Conservation (phyloP, 1,140 invertebrate genomes). For the Trichonephila clavata region DNA sequence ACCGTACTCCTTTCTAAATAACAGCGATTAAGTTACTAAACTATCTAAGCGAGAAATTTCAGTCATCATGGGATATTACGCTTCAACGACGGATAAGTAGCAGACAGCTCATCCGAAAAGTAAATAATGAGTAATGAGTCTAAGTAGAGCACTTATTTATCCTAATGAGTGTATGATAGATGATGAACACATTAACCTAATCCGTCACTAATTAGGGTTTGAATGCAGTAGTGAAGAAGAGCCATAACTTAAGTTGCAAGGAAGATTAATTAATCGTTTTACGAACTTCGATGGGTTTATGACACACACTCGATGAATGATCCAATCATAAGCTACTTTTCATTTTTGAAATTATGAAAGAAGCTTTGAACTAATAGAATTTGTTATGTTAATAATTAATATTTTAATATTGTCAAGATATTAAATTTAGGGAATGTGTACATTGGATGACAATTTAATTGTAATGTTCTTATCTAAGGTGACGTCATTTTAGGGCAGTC, state of each 20-base stretch:
- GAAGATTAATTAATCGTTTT: background rate
- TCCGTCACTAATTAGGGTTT: background rate
- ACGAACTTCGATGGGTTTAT: background rate
- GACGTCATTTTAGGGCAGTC: too few species aligned
- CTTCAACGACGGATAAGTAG: background rate
- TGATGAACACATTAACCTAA: background rate
- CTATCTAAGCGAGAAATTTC: too few species aligned
- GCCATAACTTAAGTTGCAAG: background rate
- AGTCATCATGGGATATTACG: background rate
- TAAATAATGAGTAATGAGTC: background rate
- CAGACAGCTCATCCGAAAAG: background rate
- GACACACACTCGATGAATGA: background rate
- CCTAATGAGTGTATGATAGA: background rate
- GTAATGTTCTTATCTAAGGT: too few species aligned
- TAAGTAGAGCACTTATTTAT: background rate
- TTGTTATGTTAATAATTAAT: too few species aligned
- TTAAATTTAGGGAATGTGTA: too few species aligned
- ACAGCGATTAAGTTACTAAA: too few species aligned
- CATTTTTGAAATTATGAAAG: too few species aligned
- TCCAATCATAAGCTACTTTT: background rate
- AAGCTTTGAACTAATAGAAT: too few species aligned
- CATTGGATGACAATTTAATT: too few species aligned
- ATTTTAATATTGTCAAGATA: too few species aligned
- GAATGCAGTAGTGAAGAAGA: background rate
- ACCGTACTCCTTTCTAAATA: too few species aligned